Evolutionary conservation across 2,113 vertebrate genomes (phyloP), one percentile per base, ranked within the genome.

Genomic region (Phaetusa simplex): DNA sequence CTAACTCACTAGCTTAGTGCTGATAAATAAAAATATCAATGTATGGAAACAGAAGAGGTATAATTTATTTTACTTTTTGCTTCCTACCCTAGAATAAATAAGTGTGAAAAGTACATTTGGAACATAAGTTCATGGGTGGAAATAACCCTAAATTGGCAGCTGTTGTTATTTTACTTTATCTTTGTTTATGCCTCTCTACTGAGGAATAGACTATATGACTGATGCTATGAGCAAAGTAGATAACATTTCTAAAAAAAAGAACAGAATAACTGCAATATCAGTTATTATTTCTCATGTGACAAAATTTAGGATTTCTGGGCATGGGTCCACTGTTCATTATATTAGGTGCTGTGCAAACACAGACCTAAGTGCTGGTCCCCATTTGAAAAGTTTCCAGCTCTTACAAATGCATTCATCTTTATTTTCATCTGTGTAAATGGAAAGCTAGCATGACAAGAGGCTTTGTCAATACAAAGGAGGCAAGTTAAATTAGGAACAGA

Each of bases 141-240:
- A 82, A 95, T 71, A 69, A 66, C 34, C 53, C n/a, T 61, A 49
- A 81, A 82, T 16, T 91, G 52, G 16, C 49, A 92, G 8, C 24
- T 81, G 61, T 32, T 96, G 47, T 66, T 96, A 70, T 85, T 95
- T 96, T 70, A 70, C 29, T 88, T 82, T 42, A 58, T 91, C 52
- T 92, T 88, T 90, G 30, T 93, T 78, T 73, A 78, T 95, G 27
- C 22, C 22, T 72, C 38, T 86, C 16, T 78, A 1, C 30, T 34
- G 45, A 76, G 50, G 24, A 76, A 43, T 52, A 78, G 19, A 29
- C 11, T 74, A 23, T 34, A 36, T 66, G 72, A 70, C 21, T 83
- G 82, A 81, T 78, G n/a, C 14, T 64, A 55, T 64, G 29, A 83
- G 19, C 6, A 59, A 86, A 77, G 52, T 38, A 71, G 73, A 62